phyloP scores from a whole-genome alignment of 2,888 invertebrate genomes.

The Nycteola revayana region DNA sequence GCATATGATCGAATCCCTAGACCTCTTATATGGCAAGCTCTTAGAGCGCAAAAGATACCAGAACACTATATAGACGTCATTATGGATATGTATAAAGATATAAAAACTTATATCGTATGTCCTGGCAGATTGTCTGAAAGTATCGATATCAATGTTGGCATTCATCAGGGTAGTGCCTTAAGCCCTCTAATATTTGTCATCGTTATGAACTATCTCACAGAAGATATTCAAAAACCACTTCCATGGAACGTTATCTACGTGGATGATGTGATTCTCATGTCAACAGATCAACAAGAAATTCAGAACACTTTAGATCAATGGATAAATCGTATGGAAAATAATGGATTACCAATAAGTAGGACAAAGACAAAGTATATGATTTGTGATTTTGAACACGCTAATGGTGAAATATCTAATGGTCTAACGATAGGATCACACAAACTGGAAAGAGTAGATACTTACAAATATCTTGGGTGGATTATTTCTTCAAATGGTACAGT shows the following conservation, averaged over 20 bases:
- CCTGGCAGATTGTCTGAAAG: neutral
- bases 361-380: neutral
- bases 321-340: neutral
- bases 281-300: neutral
- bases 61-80: neutral
- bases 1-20: neutral
- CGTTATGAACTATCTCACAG: neutral
- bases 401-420: too few species aligned
- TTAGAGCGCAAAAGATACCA: neutral
- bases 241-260: neutral
- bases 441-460: too few species aligned
- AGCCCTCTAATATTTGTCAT: neutral
- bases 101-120: neutral
- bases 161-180: neutral
- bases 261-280: neutral
- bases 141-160: neutral
- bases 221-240: neutral
- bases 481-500: too few species aligned
- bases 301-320: neutral
- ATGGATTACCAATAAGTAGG: neutral
- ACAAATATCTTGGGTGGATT: too few species aligned
- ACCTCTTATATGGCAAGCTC: slow-evolving; percentile 2
- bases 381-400: too few species aligned
- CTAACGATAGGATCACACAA: too few species aligned
- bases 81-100: neutral